phyloP scores from a whole-genome alignment of 2,113 vertebrate species.

The Perccottus glenii region DNA sequence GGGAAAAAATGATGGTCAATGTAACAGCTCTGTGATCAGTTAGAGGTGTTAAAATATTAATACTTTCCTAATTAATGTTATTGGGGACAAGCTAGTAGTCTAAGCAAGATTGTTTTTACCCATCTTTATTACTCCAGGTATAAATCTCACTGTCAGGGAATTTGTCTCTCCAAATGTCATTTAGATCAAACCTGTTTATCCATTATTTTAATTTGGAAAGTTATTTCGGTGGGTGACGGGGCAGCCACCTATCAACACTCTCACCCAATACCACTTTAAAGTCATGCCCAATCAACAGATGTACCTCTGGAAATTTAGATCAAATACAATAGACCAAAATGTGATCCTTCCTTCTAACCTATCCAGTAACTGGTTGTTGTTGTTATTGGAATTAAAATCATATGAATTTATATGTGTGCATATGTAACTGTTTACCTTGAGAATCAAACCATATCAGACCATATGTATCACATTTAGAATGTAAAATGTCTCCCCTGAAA shows the following conservation, averaged over 20 bases:
- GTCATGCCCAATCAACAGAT: background rate
- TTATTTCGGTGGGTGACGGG: background rate
- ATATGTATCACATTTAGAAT: too few relatives aligned
- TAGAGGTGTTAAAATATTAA: background rate
- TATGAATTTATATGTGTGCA: too few relatives aligned
- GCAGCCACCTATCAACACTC: background rate
- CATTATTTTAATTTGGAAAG: background rate
- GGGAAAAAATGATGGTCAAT: too few relatives aligned
- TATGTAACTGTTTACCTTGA: too few relatives aligned
- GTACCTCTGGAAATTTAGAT: background rate
- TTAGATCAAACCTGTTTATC: background rate
- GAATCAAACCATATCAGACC: too few relatives aligned
- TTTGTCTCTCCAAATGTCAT: background rate
- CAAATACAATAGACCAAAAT: too few relatives aligned
- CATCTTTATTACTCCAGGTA: background rate
- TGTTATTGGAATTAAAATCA: too few relatives aligned
- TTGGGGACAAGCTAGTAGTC: background rate
- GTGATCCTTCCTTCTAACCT: too few relatives aligned
- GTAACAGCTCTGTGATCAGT: too few relatives aligned
- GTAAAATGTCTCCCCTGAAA: background rate
- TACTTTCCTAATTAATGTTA: background rate
- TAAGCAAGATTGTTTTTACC: background rate
- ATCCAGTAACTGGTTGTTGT: too few relatives aligned
- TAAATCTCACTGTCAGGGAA: background rate
- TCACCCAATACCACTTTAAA: background rate